Evolutionary conservation across 1,140 invertebrate species (phyloP).

Genomic region (Camponotus vicinus): DNA sequence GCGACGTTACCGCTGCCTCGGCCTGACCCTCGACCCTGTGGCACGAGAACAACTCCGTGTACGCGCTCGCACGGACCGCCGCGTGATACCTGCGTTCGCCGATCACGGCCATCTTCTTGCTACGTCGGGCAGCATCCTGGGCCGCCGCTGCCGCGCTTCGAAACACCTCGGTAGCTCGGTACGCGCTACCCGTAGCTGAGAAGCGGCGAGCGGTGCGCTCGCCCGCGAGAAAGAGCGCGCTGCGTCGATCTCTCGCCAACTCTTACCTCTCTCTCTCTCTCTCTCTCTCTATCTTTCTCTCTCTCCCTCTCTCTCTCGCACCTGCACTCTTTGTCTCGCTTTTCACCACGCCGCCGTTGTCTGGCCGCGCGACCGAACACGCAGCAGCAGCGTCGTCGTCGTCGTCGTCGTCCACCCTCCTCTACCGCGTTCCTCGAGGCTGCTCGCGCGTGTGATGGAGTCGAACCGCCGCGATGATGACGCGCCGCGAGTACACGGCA

Average conservation of each 20-base stretch:
- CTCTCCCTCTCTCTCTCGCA: not conserved
- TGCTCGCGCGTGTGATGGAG: not conserved
- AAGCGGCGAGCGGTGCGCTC: conserved; percentile 7
- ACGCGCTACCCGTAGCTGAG: conserved; percentile 41
- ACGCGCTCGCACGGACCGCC: conserved; percentile 71
- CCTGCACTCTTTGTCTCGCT: conserved; percentile 33
- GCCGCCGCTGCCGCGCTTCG: conserved; percentile 70
- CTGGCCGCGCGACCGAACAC: conserved; percentile 30
- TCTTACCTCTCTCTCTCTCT: not conserved
- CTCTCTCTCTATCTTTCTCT: conserved; percentile 6
- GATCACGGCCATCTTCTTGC: conserved; percentile 84
- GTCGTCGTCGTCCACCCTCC: conserved; percentile 3
- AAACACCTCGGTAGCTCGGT: conserved; percentile 72
- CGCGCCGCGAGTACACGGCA: conserved; percentile 31
- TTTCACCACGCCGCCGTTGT: conserved; percentile 53
- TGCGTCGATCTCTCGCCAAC: not conserved
- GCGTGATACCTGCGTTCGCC: conserved; percentile 78
- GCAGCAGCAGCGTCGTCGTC: conserved; percentile 30
- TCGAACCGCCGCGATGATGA: conserved; percentile 15
- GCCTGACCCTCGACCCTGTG: conserved; percentile 45
- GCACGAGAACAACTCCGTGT: conserved; percentile 69
- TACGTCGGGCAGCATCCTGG: conserved; percentile 81
- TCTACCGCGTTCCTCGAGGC: not conserved
- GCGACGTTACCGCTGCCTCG: conserved; percentile 28
- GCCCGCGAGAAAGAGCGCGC: conserved; percentile 4